Evolutionary conservation across 2,888 invertebrate species (phyloP), one percentile per base, ranked within the genome.

Genomic region (Heliconius hortense): DNA sequence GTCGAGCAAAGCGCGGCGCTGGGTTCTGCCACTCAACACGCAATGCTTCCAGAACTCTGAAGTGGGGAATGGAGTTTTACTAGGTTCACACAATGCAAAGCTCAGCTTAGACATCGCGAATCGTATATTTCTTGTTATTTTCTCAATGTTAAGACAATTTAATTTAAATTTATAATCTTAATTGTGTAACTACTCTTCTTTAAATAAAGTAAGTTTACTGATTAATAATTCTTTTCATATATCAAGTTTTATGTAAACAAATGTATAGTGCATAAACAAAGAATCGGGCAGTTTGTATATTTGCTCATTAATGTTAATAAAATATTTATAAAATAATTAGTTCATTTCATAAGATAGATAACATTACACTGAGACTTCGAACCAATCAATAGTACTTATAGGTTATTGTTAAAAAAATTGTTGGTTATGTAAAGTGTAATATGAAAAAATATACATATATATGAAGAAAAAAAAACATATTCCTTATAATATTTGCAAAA

Each of bases 181-280:
- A 10, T 56, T 56, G 56, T n/a, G 0, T 56, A 10, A 56, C n/a
- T 10, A n/a, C 10, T n/a, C 4, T 18, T 53, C 63, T 63, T n/a
- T 64, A 64, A 64, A n/a, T 35, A 64, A 35, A 35, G 35, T 1
- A 5, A 64, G 28, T 31, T 64, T 35, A 35, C 18, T 28, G 10
- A 63, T 18, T 64, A n/a, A 28, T 1, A 31, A 28, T 26, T 18
- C 18, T 21, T 31, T 63, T 18, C 28, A 31, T 31, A 63, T 28
- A 31, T 63, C 31, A 64, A 64, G n/a, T 35, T 64, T 64, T 35
- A 35, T 63, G 31, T 35, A 35, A 63, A 31, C 18, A 56, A n/a
- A 56, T 63, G 5, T 63, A 63, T 21, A 21, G 10, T 63, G 5
- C 60, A 13, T 60, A 63, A 31, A 1, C 11, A 64, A n/a, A 64